Evolutionary conservation across 2,888 invertebrate genomes (phyloP), one percentile per base, ranked within the genome.

Genomic region (Scaptomyza caliginosa): DNA sequence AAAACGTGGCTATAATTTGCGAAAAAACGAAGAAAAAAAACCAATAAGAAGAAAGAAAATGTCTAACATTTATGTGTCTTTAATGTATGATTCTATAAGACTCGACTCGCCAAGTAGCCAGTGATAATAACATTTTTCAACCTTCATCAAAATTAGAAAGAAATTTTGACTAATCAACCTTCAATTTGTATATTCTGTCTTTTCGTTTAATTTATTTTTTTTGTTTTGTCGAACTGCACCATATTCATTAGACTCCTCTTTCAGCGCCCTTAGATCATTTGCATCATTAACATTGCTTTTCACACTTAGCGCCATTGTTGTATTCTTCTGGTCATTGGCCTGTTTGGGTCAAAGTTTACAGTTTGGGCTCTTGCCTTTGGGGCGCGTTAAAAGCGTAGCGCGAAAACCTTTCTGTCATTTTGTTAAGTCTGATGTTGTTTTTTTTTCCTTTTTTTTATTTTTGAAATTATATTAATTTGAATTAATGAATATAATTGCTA

Each of bases 401-500:
- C 51, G 26, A 56, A 74, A 60, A 57, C 62, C 54, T 55, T 49
- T 56, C 48, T 51, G 46, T 62, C 45, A 34, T 50, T 57, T 43
- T 48, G 17, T 54, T 38, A 57, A 43, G 10, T 67, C 66, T 63
- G 55, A 82, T 74, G 79, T 13, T n/a, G n/a, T n/a, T n/a, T n/a
- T n/a, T n/a, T n/a, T n/a, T n/a, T n/a, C n/a, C n/a, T n/a, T n/a
- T n/a, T n/a, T n/a, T n/a, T n/a, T n/a, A n/a, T 69, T 70, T 74
- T 79, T 82, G 63, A 62, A 76, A 85, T 83, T 78, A 85, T 85
- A 74, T 87, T 87, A 85, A 78, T 87, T 85, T 78, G 72, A 85
- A 83, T 83, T 83, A 83, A 83, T 83, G 85, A 87, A 68, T 78
- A 82, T 87, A 83, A 83, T 87, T 87, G 83, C 74, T 28, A 60